A percentile compares a stretch with the other conserved stretches of the same genome.
Evolutionary conservation across 1,140 invertebrate species (phyloP).

Genomic region (Chrysomallon squamiferum): DNA sequence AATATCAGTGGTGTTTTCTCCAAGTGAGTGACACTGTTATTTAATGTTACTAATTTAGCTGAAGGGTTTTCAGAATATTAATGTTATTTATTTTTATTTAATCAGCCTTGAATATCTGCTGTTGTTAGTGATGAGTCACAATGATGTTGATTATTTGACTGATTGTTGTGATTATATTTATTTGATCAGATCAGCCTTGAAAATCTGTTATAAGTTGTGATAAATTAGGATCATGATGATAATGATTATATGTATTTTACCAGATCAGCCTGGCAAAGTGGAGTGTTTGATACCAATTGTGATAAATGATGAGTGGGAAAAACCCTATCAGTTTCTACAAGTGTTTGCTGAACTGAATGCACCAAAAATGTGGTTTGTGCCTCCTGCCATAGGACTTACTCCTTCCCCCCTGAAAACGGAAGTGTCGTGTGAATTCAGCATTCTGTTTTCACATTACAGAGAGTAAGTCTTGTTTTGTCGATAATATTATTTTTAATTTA

Average conservation of each 20-base stretch:
- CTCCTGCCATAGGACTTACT: constrained; percentile 53
- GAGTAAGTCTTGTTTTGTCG: constrained; percentile 55
- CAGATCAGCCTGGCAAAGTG: constrained; percentile 51
- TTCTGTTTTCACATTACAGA: constrained; percentile 53
- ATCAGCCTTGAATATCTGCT: background rate
- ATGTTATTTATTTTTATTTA: background rate
- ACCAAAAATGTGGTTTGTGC: constrained; percentile 60
- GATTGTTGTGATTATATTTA: no score
- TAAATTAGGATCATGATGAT: no score
- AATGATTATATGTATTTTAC: no score
- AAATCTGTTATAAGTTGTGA: no score
- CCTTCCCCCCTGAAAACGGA: constrained; percentile 59
- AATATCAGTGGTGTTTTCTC: constrained; percentile 57
- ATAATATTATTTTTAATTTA: no score
- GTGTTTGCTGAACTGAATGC: constrained; percentile 52
- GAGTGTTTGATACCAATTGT: constrained; percentile 54
- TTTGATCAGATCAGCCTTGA: no score
- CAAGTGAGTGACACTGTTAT: constrained; percentile 56
- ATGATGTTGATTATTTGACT: no score
- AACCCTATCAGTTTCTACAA: constrained; percentile 57
- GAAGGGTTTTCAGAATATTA: background rate
- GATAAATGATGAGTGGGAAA: constrained; percentile 50
- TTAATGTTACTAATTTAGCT: no score
- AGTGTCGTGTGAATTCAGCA: constrained; percentile 48
- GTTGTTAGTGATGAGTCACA: no score